Percentiles rank a stretch among this genome's conserved stretches.
These are phyloP conservation scores for Acanthurus tractus DNA, from an alignment of 2,797 vertebrate species.

Conservation along the genomic window DNA sequence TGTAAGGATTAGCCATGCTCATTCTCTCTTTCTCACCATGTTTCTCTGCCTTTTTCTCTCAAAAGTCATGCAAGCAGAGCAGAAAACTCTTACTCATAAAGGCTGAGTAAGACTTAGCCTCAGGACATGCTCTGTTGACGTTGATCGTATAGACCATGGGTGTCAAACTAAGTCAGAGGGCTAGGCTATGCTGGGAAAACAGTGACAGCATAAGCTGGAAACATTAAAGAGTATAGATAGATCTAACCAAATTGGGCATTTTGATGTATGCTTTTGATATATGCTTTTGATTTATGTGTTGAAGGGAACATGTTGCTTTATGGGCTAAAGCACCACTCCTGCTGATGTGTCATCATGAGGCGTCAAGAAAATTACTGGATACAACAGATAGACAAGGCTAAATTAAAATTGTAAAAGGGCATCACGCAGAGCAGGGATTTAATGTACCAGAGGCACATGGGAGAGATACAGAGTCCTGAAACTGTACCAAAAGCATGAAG, in stretches of 20 bases:
- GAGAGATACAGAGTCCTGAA: slow-evolving; percentile 54
- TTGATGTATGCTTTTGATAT: slow-evolving; percentile 33
- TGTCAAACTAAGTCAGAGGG: slow-evolving; percentile 76
- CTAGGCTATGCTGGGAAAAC: slow-evolving; percentile 48
- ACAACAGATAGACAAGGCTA: slow-evolving; percentile 65
- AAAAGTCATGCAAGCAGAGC: slow-evolving; percentile 70
- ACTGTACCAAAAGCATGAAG: slow-evolving; percentile 59
- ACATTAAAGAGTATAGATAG: slow-evolving; percentile 48
- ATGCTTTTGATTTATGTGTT: slow-evolving; percentile 63
- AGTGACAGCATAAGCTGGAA: slow-evolving; percentile 61
- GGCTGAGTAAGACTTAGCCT: slow-evolving; percentile 78
- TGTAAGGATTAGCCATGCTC: slow-evolving; percentile 83
- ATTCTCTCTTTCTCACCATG: slow-evolving; percentile 70
- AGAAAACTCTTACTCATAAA: slow-evolving; percentile 75
- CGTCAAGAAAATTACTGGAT: slow-evolving; percentile 71
- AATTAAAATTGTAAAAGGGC: slow-evolving; percentile 73
- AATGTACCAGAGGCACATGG: slow-evolving; percentile 66
- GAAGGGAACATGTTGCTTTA: slow-evolving; percentile 62
- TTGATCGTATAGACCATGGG: slow-evolving; percentile 76
- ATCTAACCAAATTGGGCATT: slow-evolving; percentile 60
- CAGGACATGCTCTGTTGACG: slow-evolving; percentile 72
- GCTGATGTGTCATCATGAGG: slow-evolving; percentile 71
- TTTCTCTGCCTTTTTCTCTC: slow-evolving; percentile 65
- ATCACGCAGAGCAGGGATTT: slow-evolving; percentile 57
- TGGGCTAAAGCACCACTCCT: slow-evolving; percentile 55